Base-by-base conservation (phyloP, 2,888 invertebrate genomes). In the Tipula lateralis region DNA sequence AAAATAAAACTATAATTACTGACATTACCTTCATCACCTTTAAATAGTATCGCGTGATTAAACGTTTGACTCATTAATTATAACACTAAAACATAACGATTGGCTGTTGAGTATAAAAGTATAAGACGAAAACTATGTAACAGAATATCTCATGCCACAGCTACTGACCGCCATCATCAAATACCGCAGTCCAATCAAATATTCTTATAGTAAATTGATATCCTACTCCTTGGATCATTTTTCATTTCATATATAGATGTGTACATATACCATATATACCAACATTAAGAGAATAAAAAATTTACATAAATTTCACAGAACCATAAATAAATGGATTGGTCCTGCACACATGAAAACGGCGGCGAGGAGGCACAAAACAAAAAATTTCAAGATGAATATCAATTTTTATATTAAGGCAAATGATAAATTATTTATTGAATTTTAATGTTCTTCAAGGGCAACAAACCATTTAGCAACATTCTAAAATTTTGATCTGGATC, bases 11-110 rank as follows among this genome's bases (percentile, higher is more conserved):
- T 39, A 66, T 66, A 66, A 66, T 66, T 66, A 66, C 66, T 24
- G 66, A 66, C 66, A 66, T 66, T 66, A 66, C 66, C 66, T 66
- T 66, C 66, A 66, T 66, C 66, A 66, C 66, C 24, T 66, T 66
- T 66, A 66, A 66, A 66, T 66, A 66, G 66, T 66, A 66, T 66
- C 66, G 66, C 66, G 66, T 66, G 66, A 24, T 66, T 50, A 16
- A 50, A 66, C 7, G 7, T 24, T 66, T 66, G 24, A 19, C 66
- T 24, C 66, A 66, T 66, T 66, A 66, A 66, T 66, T 66, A 66
- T 66, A 66, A 19, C 66, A 66, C 66, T 66, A 66, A 66, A 66
- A 66, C 19, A 66, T 66, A 66, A 66, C 66, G 24, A 24, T 66
- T 66, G 24, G 6, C 16, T 66, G 66, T 19, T 24, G 24, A 66